These are phyloP conservation scores for Arnoldichthys spilopterus DNA, from an alignment of 2,797 vertebrate genomes.

Conservation along the genomic window DNA sequence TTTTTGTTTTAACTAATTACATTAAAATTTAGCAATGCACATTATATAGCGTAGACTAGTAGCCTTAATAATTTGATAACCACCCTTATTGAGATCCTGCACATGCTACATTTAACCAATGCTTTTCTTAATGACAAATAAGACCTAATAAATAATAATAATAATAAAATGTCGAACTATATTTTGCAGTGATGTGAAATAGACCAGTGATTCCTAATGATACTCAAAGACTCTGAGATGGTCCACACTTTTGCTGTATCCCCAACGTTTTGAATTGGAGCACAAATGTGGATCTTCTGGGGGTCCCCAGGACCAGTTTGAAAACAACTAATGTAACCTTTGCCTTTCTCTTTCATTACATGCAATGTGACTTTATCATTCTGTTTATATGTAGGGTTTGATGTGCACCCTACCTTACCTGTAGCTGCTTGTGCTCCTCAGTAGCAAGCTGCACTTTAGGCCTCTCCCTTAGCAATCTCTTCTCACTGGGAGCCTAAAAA, in stretches of 20 bases:
- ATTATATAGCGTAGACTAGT: too few species aligned
- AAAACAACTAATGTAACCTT: not conserved
- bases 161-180: too few species aligned
- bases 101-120: not conserved
- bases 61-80: not conserved
- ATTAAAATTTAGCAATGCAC: too few species aligned
- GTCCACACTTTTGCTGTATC: not conserved
- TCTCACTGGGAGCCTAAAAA: conserved; percentile 64
- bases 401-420: conserved; percentile 1
- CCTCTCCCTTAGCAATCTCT: conserved; percentile 69
- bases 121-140: not conserved
- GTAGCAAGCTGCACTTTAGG: conserved; percentile 29
- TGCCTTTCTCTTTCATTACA: not conserved
- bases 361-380: not conserved
- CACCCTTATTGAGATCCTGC: not conserved
- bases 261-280: not conserved
- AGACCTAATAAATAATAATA: too few species aligned
- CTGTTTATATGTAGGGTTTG: not conserved
- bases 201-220: not conserved
- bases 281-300: too few species aligned
- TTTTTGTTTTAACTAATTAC: too few species aligned
- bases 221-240: too few species aligned
- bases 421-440: conserved; percentile 55
- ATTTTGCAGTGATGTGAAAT: not conserved
- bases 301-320: too few species aligned